A percentile compares a stretch with the other conserved stretches of the same genome.
Evolutionary conservation across 2,888 invertebrate species (phyloP).

Genomic region (Meliscaeva auricollis): DNA sequence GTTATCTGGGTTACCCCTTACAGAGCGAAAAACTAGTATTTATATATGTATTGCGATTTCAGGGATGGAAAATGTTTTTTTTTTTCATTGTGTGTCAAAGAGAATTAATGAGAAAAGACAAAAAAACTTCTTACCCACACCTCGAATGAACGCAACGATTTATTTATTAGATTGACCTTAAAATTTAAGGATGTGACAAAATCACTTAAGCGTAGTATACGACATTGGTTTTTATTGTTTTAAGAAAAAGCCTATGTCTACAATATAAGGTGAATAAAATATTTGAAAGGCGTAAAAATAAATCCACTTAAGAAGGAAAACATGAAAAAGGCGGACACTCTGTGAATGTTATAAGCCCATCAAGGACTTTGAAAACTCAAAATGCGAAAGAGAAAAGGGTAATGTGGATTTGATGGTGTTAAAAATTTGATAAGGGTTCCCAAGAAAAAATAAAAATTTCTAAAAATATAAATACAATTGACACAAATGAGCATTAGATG

Average conservation of each 20-base stretch:
- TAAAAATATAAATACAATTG: neutral
- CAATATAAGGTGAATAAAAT: slow-evolving; percentile 18
- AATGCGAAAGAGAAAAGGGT: neutral
- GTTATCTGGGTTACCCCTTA: too few relatives aligned
- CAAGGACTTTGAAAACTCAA: neutral
- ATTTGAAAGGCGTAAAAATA: slow-evolving; percentile 14
- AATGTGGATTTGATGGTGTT: neutral
- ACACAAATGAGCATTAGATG: neutral
- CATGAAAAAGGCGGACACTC: slow-evolving; percentile 51
- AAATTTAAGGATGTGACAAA: slow-evolving; percentile 44
- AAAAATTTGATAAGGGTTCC: neutral
- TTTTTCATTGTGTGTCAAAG: neutral
- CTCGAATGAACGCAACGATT: neutral
- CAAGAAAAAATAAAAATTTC: neutral
- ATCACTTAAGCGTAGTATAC: slow-evolving; percentile 27
- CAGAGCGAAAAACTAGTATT: too few relatives aligned
- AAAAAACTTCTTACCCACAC: slow-evolving; percentile 1
- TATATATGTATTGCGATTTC: too few relatives aligned
- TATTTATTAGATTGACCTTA: slow-evolving; percentile 34
- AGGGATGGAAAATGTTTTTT: too few relatives aligned
- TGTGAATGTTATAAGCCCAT: neutral
- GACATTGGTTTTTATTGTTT: slow-evolving; percentile 3
- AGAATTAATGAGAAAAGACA: too few relatives aligned
- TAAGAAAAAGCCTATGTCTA: neutral
- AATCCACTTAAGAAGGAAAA: slow-evolving; percentile 32